phyloP scores from a whole-genome alignment of 2,888 invertebrate species.

The Apamea epomidion region DNA sequence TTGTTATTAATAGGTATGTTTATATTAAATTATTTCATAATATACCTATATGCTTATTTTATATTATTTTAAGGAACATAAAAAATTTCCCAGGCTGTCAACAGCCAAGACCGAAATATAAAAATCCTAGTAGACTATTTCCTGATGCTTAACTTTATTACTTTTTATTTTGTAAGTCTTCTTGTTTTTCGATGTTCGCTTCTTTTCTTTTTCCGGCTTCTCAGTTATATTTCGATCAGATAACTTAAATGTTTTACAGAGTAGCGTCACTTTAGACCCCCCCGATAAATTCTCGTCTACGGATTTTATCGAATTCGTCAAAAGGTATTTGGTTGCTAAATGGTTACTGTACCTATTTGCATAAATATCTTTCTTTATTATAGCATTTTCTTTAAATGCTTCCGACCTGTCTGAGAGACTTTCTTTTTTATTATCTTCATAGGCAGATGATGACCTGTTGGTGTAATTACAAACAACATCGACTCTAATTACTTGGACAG shows the following conservation, averaged over 20 bases:
- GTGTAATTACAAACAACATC: slow-evolving; percentile 86
- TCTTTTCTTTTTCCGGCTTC: slow-evolving; percentile 58
- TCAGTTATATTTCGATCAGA: slow-evolving; percentile 73
- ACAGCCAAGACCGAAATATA: not conserved
- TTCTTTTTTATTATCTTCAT: slow-evolving; percentile 73
- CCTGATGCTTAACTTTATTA: slow-evolving; percentile 36
- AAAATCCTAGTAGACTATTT: slow-evolving; percentile 30
- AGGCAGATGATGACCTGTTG: slow-evolving; percentile 72
- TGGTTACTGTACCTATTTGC: slow-evolving; percentile 79
- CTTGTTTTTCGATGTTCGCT: slow-evolving; percentile 48
- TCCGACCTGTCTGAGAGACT: slow-evolving; percentile 43
- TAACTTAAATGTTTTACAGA: slow-evolving; percentile 86
- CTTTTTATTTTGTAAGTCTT: slow-evolving; percentile 48
- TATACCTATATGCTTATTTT: not conserved
- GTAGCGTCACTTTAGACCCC: slow-evolving; percentile 85
- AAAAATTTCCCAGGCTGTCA: not conserved
- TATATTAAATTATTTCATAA: not conserved
- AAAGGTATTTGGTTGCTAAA: slow-evolving; percentile 81
- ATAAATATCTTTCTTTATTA: slow-evolving; percentile 75
- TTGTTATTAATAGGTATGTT: not conserved
- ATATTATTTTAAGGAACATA: not conserved
- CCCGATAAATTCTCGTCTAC: slow-evolving; percentile 83
- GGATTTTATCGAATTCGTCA: slow-evolving; percentile 84
- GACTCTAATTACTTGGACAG: slow-evolving; percentile 87
- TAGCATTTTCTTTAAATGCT: slow-evolving; percentile 67